phyloP scores from a whole-genome alignment of 2,113 vertebrate species.

The Ammodytes marinus region DNA sequence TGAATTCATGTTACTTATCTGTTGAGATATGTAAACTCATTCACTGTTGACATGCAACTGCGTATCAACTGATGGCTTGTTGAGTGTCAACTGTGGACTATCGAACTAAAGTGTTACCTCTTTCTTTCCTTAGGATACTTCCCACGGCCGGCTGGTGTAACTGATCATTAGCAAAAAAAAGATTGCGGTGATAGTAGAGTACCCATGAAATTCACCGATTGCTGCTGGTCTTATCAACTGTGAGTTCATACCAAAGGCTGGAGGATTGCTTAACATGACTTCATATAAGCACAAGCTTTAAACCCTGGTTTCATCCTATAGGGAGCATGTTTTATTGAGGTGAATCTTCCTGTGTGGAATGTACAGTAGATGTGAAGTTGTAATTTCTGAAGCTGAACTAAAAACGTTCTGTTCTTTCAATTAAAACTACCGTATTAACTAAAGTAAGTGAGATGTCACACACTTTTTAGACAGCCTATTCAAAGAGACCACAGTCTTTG shows the following conservation, averaged over 20 bases:
- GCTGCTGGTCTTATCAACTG: slow-evolving; percentile 2
- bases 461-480: slow-evolving; percentile 20
- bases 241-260: background rate
- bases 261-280: background rate
- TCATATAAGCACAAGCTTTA: background rate
- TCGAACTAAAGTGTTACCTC: no score
- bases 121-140: slow-evolving; percentile 68
- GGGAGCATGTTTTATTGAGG: background rate
- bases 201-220: slow-evolving; percentile 10
- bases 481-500: slow-evolving; percentile 5
- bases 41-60: no score
- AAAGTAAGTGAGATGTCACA: background rate
- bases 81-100: no score
- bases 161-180: slow-evolving; percentile 22
- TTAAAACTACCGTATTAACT: slow-evolving; percentile 24
- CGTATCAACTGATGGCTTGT: no score
- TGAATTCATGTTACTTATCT: no score
- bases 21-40: no score
- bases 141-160: slow-evolving; percentile 52
- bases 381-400: background rate
- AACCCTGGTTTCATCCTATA: background rate
- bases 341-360: background rate
- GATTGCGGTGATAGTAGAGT: slow-evolving; percentile 19
- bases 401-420: slow-evolving; percentile 32
- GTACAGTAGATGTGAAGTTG: background rate